Percentiles rank a stretch among this genome's conserved stretches.
Evolutionary conservation across 2,113 vertebrate species (phyloP).

Genomic region (Catharus bicknelli): DNA sequence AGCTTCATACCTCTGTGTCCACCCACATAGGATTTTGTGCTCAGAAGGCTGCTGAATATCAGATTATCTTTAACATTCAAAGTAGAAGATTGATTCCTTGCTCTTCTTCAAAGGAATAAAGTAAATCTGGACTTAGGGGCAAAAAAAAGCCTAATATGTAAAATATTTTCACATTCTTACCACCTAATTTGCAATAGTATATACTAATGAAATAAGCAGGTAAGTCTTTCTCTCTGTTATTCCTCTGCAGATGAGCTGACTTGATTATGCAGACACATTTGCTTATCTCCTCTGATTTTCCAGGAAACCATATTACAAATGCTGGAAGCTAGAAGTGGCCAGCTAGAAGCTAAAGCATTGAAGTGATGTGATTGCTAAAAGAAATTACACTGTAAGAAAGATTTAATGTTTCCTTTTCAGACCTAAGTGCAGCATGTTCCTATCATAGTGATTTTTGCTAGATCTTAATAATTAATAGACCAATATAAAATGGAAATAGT

Average conservation of each 20-base stretch:
- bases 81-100: not conserved
- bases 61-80: not conserved
- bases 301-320: not conserved
- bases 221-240: not conserved
- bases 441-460: not conserved
- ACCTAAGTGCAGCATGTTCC: not conserved
- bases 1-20: not conserved
- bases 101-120: not conserved
- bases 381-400: not conserved
- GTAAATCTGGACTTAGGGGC: not conserved
- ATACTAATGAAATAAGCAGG: not conserved
- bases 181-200: not conserved
- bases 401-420: conserved; percentile 15
- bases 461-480: conserved; percentile 13
- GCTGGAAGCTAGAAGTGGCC: not conserved
- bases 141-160: not conserved
- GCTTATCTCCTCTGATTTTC: not conserved
- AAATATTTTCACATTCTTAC: not conserved
- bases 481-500: not conserved
- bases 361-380: not conserved
- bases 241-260: not conserved
- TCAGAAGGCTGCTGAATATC: not conserved
- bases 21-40: not conserved
- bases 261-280: not conserved
- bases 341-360: not conserved